phyloP scores from a whole-genome alignment of 2,888 invertebrate species.

The Drosophila histrio region DNA sequence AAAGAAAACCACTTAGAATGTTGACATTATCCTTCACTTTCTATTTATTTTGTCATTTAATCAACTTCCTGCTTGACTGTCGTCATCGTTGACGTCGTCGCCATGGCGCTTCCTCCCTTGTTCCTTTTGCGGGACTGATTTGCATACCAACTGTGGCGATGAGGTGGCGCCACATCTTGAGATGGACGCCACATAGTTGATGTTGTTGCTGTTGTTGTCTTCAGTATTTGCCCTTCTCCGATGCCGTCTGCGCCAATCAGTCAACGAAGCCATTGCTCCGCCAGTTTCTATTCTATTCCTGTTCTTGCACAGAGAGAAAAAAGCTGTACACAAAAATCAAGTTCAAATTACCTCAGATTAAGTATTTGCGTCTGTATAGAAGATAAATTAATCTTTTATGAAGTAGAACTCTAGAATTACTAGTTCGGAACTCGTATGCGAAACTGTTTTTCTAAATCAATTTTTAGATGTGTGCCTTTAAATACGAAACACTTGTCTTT shows the following conservation, averaged over 20 bases:
- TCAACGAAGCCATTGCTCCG: conserved; percentile 38
- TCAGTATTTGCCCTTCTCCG: conserved; percentile 48
- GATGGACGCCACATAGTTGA: conserved; percentile 53
- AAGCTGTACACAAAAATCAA: no score
- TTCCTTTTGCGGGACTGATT: conserved; percentile 54
- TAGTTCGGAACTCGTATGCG: no score
- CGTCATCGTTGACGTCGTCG: conserved; percentile 37
- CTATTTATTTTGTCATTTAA: conserved; percentile 82
- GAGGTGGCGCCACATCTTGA: conserved; percentile 54
- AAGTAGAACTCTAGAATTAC: no score
- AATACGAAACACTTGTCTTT: no score
- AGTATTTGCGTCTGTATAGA: no score
- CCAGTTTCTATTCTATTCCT: background rate
- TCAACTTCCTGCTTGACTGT: conserved; percentile 73
- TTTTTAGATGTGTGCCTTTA: no score
- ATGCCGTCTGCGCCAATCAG: conserved; percentile 69
- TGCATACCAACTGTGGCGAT: conserved; percentile 64
- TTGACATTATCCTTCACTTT: conserved; percentile 80
- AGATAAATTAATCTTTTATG: no score
- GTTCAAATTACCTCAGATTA: no score
- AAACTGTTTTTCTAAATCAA: no score
- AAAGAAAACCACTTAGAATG: conserved; percentile 81
- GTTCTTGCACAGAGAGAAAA: no score
- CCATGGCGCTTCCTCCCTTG: conserved; percentile 30
- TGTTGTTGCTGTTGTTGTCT: conserved; percentile 33